Percentiles rank a stretch among this genome's conserved stretches.
Evolutionary conservation across 2,888 invertebrate genomes (phyloP).

Genomic region (Anoncus sp.): DNA sequence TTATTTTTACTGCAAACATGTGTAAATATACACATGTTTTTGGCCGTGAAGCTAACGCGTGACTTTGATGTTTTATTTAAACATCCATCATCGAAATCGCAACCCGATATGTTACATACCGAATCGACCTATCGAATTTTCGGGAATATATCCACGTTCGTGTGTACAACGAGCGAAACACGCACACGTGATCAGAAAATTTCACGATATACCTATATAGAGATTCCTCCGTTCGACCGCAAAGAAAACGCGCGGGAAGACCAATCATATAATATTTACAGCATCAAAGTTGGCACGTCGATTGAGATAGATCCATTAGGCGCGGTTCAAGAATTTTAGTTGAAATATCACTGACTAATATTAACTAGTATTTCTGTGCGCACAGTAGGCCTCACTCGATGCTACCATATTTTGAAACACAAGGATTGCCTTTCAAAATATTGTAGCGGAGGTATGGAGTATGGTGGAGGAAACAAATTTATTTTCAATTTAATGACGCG

Average conservation of each 20-base stretch:
- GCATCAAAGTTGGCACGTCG: constrained; percentile 40
- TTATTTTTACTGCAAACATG: background rate
- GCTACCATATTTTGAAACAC: too few relatives aligned
- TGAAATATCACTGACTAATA: background rate
- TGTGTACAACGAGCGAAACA: constrained; percentile 37
- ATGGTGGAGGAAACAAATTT: too few relatives aligned
- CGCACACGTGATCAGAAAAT: constrained; percentile 42
- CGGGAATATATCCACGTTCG: background rate
- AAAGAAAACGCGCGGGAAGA: constrained; percentile 25
- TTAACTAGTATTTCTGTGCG: background rate
- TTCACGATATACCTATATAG: constrained; percentile 24
- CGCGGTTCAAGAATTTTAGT: constrained; percentile 8
- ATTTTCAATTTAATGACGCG: too few relatives aligned
- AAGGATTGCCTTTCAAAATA: too few relatives aligned
- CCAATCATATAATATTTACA: constrained; percentile 53
- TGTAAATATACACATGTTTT: background rate
- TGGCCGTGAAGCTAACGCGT: background rate
- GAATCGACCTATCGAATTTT: background rate
- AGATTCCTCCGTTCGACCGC: constrained; percentile 11
- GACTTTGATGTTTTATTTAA: constrained; percentile 63
- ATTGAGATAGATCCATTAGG: constrained; percentile 47
- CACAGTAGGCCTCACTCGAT: background rate
- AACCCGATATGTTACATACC: constrained; percentile 2
- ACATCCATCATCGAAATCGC: constrained; percentile 54
- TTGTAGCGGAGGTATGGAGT: too few relatives aligned